Evolutionary conservation across 2,113 vertebrate species (phyloP).

Genomic region (Glaucidium brasilianum): DNA sequence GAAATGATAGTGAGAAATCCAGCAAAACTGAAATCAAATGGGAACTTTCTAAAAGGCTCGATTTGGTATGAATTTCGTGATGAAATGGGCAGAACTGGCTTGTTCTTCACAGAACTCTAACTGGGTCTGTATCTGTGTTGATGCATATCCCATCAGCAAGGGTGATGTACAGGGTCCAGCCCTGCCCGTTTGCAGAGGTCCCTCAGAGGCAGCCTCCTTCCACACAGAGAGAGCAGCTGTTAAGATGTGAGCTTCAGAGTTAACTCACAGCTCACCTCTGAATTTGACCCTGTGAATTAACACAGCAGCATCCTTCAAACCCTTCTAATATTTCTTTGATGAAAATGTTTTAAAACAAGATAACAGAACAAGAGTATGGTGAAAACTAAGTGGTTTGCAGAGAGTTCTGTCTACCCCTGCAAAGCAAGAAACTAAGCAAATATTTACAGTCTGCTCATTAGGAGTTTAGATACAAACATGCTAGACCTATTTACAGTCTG

Average conservation of each 20-base stretch:
- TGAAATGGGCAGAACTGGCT: neutral
- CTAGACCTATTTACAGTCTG: neutral
- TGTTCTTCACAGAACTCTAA: neutral
- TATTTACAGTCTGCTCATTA: neutral
- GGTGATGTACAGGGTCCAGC: neutral
- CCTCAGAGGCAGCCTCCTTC: neutral
- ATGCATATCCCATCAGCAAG: neutral
- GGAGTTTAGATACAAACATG: conserved; percentile 27
- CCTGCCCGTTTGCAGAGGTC: neutral
- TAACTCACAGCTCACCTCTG: neutral
- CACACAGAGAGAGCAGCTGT: neutral
- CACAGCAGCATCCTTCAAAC: neutral
- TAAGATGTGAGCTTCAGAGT: neutral
- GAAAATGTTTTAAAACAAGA: neutral
- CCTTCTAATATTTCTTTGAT: neutral
- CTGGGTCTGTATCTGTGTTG: accelerated
- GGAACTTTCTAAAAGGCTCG: neutral
- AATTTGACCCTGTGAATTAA: neutral
- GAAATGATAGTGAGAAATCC: neutral
- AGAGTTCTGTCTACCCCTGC: neutral
- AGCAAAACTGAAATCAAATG: neutral
- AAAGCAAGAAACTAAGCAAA: conserved; percentile 31
- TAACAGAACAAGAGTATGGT: neutral
- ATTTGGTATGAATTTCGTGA: neutral
- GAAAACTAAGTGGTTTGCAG: neutral